phyloP scores from a whole-genome alignment of 2,113 vertebrate genomes.

The Osmerus mordax region DNA sequence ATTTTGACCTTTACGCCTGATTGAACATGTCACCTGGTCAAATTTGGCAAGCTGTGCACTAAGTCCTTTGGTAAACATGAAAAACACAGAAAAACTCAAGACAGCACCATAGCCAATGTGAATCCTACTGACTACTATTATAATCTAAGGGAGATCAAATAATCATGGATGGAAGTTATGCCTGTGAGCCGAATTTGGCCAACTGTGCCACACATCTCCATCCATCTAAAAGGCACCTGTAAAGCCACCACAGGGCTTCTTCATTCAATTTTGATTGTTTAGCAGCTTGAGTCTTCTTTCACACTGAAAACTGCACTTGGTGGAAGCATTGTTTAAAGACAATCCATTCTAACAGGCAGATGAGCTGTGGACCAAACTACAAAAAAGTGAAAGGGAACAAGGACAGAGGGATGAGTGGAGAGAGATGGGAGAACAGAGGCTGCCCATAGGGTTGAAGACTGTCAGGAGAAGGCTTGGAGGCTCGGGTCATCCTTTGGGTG shows the following conservation, averaged over 20 bases:
- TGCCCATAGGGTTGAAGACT: not conserved
- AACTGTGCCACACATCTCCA: conserved; percentile 3
- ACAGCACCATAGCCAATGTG: conserved; percentile 27
- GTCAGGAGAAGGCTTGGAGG: not conserved
- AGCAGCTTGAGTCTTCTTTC: conserved; percentile 16
- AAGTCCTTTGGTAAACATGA: conserved; percentile 51
- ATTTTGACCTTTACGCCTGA: not conserved
- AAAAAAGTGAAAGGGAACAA: not conserved
- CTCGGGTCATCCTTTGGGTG: conserved; percentile 35
- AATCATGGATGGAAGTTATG: not conserved
- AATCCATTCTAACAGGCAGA: not conserved
- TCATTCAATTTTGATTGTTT: conserved; percentile 8
- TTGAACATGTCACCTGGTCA: conserved; percentile 21
- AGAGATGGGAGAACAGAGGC: not conserved
- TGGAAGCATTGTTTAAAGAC: conserved; percentile 25
- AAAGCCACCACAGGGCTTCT: not conserved
- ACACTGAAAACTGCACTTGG: conserved; percentile 27
- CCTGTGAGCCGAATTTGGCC: not conserved
- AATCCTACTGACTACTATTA: conserved; percentile 18
- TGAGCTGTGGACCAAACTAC: not conserved
- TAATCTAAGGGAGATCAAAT: conserved; percentile 13
- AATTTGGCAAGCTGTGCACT: conserved; percentile 25
- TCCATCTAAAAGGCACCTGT: conserved; percentile 35
- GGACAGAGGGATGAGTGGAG: not conserved
- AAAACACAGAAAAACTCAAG: conserved; percentile 24